Base-by-base conservation (phyloP, 2,888 invertebrate genomes). In the Norana najaformis region DNA sequence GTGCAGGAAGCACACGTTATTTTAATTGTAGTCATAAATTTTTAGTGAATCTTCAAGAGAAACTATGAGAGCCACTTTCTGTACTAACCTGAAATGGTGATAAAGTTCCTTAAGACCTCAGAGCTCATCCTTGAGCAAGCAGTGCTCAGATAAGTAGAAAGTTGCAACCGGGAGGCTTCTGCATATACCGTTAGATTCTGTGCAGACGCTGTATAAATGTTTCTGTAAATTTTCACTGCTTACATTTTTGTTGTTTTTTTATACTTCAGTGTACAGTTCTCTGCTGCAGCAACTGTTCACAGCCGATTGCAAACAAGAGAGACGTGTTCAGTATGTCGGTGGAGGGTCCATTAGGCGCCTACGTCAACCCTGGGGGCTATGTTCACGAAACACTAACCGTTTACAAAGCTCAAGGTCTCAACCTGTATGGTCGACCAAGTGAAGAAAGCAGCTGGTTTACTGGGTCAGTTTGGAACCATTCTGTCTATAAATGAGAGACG, bases 371-470 rank as follows among this genome's bases (percentile, higher is more conserved):
- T 83, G 96, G 96, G 94, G 97, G 97, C 35, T 96, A 96, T 93
- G 96, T 97, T 89, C 97, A 97, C 93, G 97, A 97, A 94, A 97
- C 97, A 11, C 95, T 97, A 85, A 97, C 97, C 0, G 94, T 95
- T 30, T 93, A 94, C 91, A 93, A 94, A 89, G 94, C 94, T 6
- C 91, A 92, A 23, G 94, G 94, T 91, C 94, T 96, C 34, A 92
- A 93, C 20, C 92, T 94, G 47, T 95, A 96, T 47, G 95, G 95
- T 13, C 93, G 94, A 88, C 96, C 97, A 1, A 96, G 97, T 1
- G 96, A 96, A n/a, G 96, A 97, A 92, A 97, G 96, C 93, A 97
- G 96, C 92, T 97, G 97, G 97, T 97, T 97, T 94, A 97, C 97
- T 14, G 97, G 97, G 96, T 97, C 95, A 95, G 95, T 93, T n/a